Evolutionary conservation across 2,888 invertebrate genomes (phyloP).

Genomic region (Drepanosiphum platanoidis): DNA sequence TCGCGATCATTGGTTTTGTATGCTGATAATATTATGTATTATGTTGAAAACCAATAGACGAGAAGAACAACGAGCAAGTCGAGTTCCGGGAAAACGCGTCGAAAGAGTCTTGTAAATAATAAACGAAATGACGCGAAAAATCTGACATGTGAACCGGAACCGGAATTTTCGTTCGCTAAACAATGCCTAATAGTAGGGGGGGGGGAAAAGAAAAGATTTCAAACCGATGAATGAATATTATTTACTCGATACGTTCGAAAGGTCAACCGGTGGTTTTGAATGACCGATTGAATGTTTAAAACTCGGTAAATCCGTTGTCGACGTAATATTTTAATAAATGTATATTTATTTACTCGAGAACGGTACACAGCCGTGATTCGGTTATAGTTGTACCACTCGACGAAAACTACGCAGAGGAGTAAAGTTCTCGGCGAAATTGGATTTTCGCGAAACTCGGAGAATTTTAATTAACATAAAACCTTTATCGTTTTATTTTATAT

Average conservation of each 20-base stretch:
- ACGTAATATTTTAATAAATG: background rate
- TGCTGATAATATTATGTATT: too few relatives aligned
- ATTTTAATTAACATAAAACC: conserved; percentile 34
- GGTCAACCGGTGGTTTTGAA: background rate
- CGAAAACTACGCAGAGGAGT: background rate
- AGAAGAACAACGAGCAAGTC: too few relatives aligned
- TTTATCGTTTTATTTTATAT: conserved; percentile 13
- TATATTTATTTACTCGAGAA: too few relatives aligned
- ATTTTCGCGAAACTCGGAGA: background rate
- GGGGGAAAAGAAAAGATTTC: too few relatives aligned
- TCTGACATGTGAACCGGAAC: too few relatives aligned
- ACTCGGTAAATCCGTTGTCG: background rate
- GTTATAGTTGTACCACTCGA: background rate
- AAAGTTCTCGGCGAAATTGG: background rate
- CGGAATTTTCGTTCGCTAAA: too few relatives aligned
- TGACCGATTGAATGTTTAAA: background rate
- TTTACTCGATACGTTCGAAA: background rate
- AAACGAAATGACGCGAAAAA: too few relatives aligned
- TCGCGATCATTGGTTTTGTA: too few relatives aligned
- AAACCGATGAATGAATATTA: background rate
- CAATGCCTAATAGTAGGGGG: too few relatives aligned
- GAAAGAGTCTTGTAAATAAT: too few relatives aligned
- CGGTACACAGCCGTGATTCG: background rate
- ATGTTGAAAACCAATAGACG: too few relatives aligned
- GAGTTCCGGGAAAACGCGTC: too few relatives aligned